These are phyloP conservation scores for Jordanella pulchra DNA, from an alignment of 2,797 vertebrate genomes.

Conservation along the genomic window DNA sequence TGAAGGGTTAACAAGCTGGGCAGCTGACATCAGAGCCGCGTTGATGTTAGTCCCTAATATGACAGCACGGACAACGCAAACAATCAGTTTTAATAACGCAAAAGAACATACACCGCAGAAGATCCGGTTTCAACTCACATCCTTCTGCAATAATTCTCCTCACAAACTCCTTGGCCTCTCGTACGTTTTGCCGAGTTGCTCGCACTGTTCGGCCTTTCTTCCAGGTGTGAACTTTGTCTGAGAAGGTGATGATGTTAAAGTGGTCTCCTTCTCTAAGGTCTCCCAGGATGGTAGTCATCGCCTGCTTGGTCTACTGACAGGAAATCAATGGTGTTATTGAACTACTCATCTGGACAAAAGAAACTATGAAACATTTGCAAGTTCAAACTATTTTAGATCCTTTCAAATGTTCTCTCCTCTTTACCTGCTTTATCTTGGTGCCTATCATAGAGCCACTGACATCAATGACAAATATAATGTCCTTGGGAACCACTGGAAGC, in stretches of 20 bases:
- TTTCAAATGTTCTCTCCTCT: constrained; percentile 13
- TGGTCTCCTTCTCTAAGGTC: constrained; percentile 84
- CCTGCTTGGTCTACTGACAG: constrained; percentile 84
- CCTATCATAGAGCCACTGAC: constrained; percentile 88
- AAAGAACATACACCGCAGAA: background rate
- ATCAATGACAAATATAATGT: constrained; percentile 87
- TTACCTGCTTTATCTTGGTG: constrained; percentile 89
- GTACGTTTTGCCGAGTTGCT: constrained; percentile 81
- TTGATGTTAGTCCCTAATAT: constrained; percentile 88
- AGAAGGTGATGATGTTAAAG: constrained; percentile 91
- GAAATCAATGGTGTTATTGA: constrained; percentile 18
- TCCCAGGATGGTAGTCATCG: constrained; percentile 85
- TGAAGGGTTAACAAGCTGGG: constrained; percentile 80
- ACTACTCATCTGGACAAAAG: background rate
- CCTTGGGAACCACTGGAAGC: constrained; percentile 84
- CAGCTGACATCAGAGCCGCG: constrained; percentile 82
- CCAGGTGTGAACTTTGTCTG: constrained; percentile 84
- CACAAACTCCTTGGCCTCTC: constrained; percentile 83
- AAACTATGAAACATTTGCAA: constrained; percentile 1
- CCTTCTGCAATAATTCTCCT: constrained; percentile 83
- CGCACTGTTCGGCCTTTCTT: constrained; percentile 79
- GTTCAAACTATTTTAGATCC: background rate
- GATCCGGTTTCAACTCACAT: constrained; percentile 74
- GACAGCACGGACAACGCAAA: background rate
- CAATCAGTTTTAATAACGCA: background rate